phyloP scores from a whole-genome alignment of 2,888 invertebrate species.

The Tetrapedia diversipes region DNA sequence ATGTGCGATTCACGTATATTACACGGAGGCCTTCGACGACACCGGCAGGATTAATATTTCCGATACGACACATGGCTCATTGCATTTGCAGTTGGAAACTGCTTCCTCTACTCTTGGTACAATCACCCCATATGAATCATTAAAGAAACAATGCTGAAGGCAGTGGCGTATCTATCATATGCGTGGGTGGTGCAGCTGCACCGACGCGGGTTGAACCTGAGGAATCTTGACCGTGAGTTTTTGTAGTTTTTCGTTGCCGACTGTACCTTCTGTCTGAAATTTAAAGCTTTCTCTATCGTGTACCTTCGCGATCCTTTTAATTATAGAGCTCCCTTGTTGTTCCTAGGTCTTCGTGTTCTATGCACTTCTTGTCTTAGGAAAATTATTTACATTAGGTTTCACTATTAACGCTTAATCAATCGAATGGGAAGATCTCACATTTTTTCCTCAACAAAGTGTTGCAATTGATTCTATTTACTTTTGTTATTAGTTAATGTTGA shows the following conservation, averaged over 20 bases:
- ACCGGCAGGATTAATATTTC: slow-evolving; percentile 68
- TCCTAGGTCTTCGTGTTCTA: neutral
- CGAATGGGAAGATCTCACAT: no score
- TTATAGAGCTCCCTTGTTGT: neutral
- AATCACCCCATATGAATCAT: slow-evolving; percentile 73
- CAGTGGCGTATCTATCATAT: slow-evolving; percentile 74
- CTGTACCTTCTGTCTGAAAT: slow-evolving; percentile 16
- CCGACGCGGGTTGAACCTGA: slow-evolving; percentile 61
- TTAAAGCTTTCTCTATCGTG: neutral
- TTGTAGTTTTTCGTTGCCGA: slow-evolving; percentile 48
- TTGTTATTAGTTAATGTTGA: no score
- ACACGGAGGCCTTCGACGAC: slow-evolving; percentile 44
- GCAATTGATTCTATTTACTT: no score
- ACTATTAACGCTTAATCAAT: no score
- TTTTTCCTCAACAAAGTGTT: no score
- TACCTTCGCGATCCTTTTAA: neutral
- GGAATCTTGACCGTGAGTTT: slow-evolving; percentile 67
- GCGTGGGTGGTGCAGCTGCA: slow-evolving; percentile 73
- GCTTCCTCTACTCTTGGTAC: slow-evolving; percentile 70
- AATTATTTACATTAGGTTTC: no score
- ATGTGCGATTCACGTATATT: slow-evolving; percentile 43
- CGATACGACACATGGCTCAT: slow-evolving; percentile 67
- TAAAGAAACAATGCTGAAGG: slow-evolving; percentile 74
- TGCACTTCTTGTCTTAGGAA: no score
- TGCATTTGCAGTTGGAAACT: slow-evolving; percentile 72